phyloP scores from a whole-genome alignment of 2,888 invertebrate species.

The Himalopsyche kuldschensis region DNA sequence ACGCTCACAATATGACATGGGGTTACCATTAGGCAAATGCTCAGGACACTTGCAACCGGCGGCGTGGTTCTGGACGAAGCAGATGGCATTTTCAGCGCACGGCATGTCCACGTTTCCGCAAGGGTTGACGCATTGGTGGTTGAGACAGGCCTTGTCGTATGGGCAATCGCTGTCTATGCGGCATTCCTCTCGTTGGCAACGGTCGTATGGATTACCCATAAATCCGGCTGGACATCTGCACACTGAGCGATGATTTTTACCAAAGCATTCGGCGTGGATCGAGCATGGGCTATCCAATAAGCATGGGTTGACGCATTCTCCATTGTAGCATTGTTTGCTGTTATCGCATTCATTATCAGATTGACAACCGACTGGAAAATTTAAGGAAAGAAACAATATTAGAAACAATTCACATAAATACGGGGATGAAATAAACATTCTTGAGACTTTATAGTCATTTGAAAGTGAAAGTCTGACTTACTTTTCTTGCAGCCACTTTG shows the following conservation, averaged over 20 bases:
- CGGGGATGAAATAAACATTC: background rate
- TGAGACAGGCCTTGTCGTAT: constrained; percentile 70
- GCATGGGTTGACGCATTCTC: constrained; percentile 81
- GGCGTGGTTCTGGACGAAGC: constrained; percentile 77
- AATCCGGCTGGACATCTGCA: constrained; percentile 79
- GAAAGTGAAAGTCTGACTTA: constrained; percentile 45
- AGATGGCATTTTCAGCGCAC: constrained; percentile 83
- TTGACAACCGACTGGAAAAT: constrained; percentile 74
- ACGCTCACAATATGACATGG: constrained; percentile 73
- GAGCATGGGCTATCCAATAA: constrained; percentile 79
- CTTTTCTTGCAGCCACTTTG: constrained; percentile 78
- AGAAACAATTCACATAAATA: constrained; percentile 16
- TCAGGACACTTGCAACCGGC: constrained; percentile 83
- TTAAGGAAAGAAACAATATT: constrained; percentile 28
- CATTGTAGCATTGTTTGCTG: constrained; percentile 79
- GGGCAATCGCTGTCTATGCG: constrained; percentile 79
- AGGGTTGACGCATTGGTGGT: constrained; percentile 76
- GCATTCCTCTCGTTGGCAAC: constrained; percentile 79
- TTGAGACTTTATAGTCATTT: background rate
- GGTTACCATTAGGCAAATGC: constrained; percentile 77
- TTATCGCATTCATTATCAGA: constrained; percentile 80
- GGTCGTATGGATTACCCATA: constrained; percentile 78
- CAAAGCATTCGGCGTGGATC: constrained; percentile 81
- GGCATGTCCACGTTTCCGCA: constrained; percentile 66
- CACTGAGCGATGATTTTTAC: constrained; percentile 74